These are phyloP conservation scores for Rhea americana DNA, from an alignment of 2,113 vertebrate genomes.

Conservation along the genomic window DNA sequence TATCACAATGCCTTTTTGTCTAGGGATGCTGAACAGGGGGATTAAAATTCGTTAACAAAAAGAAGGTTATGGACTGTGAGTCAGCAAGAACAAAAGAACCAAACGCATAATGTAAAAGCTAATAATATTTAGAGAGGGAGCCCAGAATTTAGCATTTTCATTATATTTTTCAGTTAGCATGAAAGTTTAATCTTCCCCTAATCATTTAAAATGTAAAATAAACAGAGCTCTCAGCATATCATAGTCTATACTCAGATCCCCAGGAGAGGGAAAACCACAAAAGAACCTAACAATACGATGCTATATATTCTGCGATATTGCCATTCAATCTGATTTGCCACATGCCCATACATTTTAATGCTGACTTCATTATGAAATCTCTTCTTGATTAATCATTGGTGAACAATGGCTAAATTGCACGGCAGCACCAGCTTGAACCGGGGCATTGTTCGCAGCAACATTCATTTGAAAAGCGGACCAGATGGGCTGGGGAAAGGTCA, in stretches of 20 bases:
- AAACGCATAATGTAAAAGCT: conserved; percentile 57
- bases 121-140: conserved; percentile 64
- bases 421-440: conserved; percentile 32
- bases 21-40: conserved; percentile 27
- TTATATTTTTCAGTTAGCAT: conserved; percentile 63
- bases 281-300: conserved; percentile 58
- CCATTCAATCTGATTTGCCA: conserved; percentile 51
- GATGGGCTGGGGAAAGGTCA: conserved; percentile 63
- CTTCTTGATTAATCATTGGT: conserved; percentile 47
- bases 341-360: conserved; percentile 57
- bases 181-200: conserved; percentile 64
- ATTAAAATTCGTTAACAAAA: conserved; percentile 48
- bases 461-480: conserved; percentile 47
- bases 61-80: conserved; percentile 57
- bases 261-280: conserved; percentile 57
- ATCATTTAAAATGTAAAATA: conserved; percentile 65
- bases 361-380: conserved; percentile 43
- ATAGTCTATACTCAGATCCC: conserved; percentile 19
- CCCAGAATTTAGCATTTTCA: conserved; percentile 61
- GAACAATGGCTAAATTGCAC: conserved; percentile 46
- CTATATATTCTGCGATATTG: conserved; percentile 65
- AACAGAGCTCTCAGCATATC: conserved; percentile 29
- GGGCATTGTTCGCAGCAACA: conserved; percentile 46
- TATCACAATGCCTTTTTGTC: conserved; percentile 9
- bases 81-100: conserved; percentile 60